A percentile compares a stretch with the other conserved stretches of the same genome.
phyloP scores from a whole-genome alignment of 2,888 invertebrate species.

The Caenorhabditis sp. region DNA sequence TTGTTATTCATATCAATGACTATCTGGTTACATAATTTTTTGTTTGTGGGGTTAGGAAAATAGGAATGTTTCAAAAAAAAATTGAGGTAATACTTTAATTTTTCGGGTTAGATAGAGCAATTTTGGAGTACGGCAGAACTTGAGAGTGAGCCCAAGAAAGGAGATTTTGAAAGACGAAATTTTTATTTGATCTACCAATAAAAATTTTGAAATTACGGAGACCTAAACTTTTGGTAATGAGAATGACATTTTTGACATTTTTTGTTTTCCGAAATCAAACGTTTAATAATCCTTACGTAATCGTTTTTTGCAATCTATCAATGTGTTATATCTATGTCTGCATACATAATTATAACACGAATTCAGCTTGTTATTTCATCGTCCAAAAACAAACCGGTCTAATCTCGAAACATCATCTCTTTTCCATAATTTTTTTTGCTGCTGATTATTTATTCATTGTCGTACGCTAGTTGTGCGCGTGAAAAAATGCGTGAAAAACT shows the following conservation, averaged over 20 bases:
- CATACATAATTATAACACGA: not conserved
- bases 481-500: not conserved
- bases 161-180: too few species aligned
- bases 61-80: too few species aligned
- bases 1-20: not conserved
- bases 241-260: too few species aligned
- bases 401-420: constrained; percentile 43
- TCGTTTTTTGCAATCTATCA: not conserved
- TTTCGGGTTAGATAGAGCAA: too few species aligned
- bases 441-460: constrained; percentile 12
- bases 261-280: too few species aligned
- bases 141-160: too few species aligned
- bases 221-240: too few species aligned
- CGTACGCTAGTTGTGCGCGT: not conserved
- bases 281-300: not conserved
- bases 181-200: too few species aligned
- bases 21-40: not conserved
- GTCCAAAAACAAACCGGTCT: constrained; percentile 29
- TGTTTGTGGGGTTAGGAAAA: not conserved
- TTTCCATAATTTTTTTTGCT: constrained; percentile 2
- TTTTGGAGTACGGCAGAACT: too few species aligned
- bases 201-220: too few species aligned
- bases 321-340: not conserved
- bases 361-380: not conserved
- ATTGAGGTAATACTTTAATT: too few species aligned